Base-by-base conservation (phyloP, 1,140 invertebrate genomes). In the Bombus superbus region DNA sequence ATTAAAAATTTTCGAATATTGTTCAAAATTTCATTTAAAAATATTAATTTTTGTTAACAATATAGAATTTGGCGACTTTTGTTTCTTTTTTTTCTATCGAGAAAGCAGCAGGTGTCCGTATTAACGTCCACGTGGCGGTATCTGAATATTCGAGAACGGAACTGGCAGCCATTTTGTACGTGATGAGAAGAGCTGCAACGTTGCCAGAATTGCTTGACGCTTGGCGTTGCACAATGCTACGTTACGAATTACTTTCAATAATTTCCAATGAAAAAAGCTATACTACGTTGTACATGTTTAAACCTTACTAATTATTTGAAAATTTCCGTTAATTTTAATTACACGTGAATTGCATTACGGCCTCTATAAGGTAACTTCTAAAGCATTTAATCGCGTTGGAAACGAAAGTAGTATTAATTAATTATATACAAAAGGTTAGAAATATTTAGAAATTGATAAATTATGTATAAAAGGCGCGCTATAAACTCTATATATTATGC, bases 141-240 rank as follows among this genome's bases (percentile, higher is more conserved):
- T 40, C n/a, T 93, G 93, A 95, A 94, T 88, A 89, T 94, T 94
- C 94, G 92, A 93, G 93, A 94, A 94, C 85, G 86, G 86, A 86
- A 91, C 74, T 85, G 87, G 91, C 93, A 85, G 94, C 94, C 94
- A 95, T 95, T 94, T 95, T 95, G 94, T 95, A 93, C 87, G 89
- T 90, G 88, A 89, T 88, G 47, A 90, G 81, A 86, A 79, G 62
- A 79, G 59, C 40, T 88, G 89, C 92, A 92, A 75, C 85, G 91
- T 91, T 91, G 91, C 89, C 89, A 82, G 40, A 68, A 89, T 73
- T 80, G 71, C 79, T 83, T 86, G 86, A 92, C 90, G 92, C 91
- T 89, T 83, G 15, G 53, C 74, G 86, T 84, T 69, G 68, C 18
- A 66, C 73, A 53, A 88, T 92, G 89, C 89, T 86, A 89, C 82